Conservation (phyloP, 2,797 vertebrate genomes). For the Fringilla coelebs region DNA sequence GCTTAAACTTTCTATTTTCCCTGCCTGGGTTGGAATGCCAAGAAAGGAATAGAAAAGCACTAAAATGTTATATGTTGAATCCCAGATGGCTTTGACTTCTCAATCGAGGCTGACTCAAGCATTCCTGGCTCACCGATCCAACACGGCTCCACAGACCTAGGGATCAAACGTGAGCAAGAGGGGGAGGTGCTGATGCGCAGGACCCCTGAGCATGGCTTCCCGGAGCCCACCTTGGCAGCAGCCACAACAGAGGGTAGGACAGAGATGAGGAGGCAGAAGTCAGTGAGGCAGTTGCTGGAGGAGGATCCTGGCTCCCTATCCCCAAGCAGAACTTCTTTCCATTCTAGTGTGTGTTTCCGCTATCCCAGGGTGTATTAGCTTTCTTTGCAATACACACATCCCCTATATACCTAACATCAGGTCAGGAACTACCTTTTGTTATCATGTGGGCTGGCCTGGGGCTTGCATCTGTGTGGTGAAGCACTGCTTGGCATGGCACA, state of each 20-base stretch:
- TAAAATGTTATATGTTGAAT: conserved; percentile 96
- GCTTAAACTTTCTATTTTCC: conserved; percentile 68
- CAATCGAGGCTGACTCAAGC: conserved; percentile 92
- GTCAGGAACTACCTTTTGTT: conserved; percentile 73
- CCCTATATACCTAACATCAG: conserved; percentile 72
- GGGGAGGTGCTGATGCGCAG: conserved; percentile 86
- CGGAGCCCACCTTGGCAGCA: conserved; percentile 87
- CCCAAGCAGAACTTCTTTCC: conserved; percentile 76
- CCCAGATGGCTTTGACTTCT: conserved; percentile 99
- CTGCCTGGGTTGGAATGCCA: conserved; percentile 74
- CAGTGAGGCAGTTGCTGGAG: conserved; percentile 83
- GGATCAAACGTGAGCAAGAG: conserved; percentile 87
- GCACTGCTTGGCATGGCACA: conserved; percentile 77
- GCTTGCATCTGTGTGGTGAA: conserved; percentile 79
- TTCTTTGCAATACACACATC: conserved; percentile 74
- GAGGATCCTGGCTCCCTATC: conserved; percentile 78
- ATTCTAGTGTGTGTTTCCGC: conserved; percentile 81
- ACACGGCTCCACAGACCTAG: conserved; percentile 85
- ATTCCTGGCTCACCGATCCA: conserved; percentile 89
- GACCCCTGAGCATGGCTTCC: conserved; percentile 80
- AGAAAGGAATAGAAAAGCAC: conserved; percentile 75
- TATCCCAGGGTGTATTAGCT: conserved; percentile 81
- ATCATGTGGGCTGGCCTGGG: conserved; percentile 69
- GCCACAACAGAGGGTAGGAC: conserved; percentile 98
- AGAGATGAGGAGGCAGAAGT: conserved; percentile 83